Base-by-base conservation (phyloP, 2,888 invertebrate species). In the Adelphocoris suturalis region DNA sequence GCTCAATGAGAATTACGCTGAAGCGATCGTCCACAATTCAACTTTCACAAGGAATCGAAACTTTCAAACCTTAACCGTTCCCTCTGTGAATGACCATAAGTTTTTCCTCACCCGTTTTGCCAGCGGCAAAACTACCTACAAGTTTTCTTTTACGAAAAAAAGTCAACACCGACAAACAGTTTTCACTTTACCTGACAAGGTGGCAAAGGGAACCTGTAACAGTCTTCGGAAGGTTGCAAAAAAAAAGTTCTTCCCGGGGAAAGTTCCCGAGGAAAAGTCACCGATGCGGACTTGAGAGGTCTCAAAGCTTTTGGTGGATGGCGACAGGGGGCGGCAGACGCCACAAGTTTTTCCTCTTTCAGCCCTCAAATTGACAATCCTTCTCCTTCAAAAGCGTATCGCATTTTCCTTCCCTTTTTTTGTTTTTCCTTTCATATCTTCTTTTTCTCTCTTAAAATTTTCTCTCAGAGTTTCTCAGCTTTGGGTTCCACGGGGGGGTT, bases 161-260 rank as follows among this genome's bases (percentile, higher is more conserved):
- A 23, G 23, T 68, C 13, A 68, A 68, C 23, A 12, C 23, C 68
- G 19, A 68, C 68, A 68, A 68, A 68, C 68, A 19, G 68, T 68
- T 68, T 68, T 68, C 68, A 68, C 68, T 68, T 68, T 68, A 68
- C 23, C 68, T 68, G 68, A 68, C 68, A 68, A 19, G 12, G 68
- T 68, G 68, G 19, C 37, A 37, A 37, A 4, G 68, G 23, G 27
- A 68, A 68, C 68, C 68, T 19, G 68, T 27, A 68, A 68, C 68
- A 68, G 23, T 19, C 68, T 68, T 27, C 68, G 23, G 23, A 68
- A 68, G n/a, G 68, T 19, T 68, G 23, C 68, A 0, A 9, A 27
- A 68, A 61, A 61, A 68, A 68, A 23, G 2, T 68, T 68, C 68
- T 0, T 23, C 9, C 68, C 37, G n/a, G 19, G 4, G 11, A 68